These are phyloP conservation scores for Leptopilina clavipes DNA, from an alignment of 1,140 invertebrate genomes.

Conservation along the genomic window DNA sequence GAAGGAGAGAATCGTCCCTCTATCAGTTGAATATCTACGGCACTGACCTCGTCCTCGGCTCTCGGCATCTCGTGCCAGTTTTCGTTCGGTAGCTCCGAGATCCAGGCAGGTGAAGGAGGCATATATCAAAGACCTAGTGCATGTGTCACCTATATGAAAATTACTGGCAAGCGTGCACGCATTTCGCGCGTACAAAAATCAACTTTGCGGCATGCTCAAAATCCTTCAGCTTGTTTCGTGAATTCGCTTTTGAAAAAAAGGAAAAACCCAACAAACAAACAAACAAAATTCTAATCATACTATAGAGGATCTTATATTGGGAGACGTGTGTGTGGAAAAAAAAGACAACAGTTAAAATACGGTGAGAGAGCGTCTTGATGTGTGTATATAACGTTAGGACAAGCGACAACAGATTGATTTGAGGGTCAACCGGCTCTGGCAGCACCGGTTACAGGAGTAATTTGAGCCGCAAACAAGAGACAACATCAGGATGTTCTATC, in stretches of 20 bases:
- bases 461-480: constrained; percentile 48
- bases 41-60: constrained; percentile 27
- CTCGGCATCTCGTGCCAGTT: constrained; percentile 43
- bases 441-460: constrained; percentile 55
- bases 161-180: constrained; percentile 38
- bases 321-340: constrained; percentile 2
- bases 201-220: constrained; percentile 40
- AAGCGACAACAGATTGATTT: constrained; percentile 8
- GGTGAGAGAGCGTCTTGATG: constrained; percentile 40
- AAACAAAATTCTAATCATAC: too few relatives aligned
- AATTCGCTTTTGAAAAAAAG: background rate
- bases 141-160: constrained; percentile 42
- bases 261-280: constrained; percentile 4
- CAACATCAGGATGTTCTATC: constrained; percentile 65
- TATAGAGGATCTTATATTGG: background rate
- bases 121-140: constrained; percentile 13
- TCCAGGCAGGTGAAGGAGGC: constrained; percentile 1
- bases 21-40: constrained; percentile 19
- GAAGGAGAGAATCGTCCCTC: background rate
- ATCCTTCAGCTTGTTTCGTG: constrained; percentile 9
- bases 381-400: constrained; percentile 2
- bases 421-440: constrained; percentile 36
- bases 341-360: background rate
- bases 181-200: constrained; percentile 39
- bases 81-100: constrained; percentile 44